Base-by-base conservation (phyloP, 1,140 invertebrate species). In the Antheraea mylitta region DNA sequence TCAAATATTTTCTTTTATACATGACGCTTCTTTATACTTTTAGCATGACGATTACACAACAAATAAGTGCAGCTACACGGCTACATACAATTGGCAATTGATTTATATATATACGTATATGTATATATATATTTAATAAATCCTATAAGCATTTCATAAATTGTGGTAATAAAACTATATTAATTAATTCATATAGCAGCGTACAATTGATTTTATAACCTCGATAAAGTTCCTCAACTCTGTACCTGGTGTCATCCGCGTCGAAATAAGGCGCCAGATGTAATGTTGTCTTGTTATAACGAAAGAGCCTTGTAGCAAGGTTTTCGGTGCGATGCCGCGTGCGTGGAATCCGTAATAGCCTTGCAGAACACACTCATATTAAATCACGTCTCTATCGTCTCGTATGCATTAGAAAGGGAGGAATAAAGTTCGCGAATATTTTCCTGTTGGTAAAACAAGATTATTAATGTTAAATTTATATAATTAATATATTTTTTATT, bases 241-340 rank as follows among this genome's bases (percentile, higher is more conserved):
- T 19, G 36, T 38, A 18, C 13, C 36, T 11, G 42, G 42, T 65
- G 64, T 65, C 64, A 65, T 65, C 64, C 64, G 42, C 62, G 37
- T 36, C 45, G 48, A 58, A 53, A 58, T 66, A 66, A 66, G 53
- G 58, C 67, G 48, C 61, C 42, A 13, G 37, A 63, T 18, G 42
- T 69, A 74, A 67, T 66, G 66, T 71, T 38, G 72, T 73, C 67
- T 67, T 53, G 62, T 76, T 71, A 72, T 60, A 80, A 78, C 77
- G 77, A 78, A 83, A 86, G 77, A 87, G 81, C 85, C 87, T 89
- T 87, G 85, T 77, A 64, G 73, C 85, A 86, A 89, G 87, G 87
- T 80, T 89, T 72, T 76, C 79, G 74, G 74, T 74, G 74, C 71
- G 71, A 69, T 77, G 73, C 67, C 66, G 69, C 83, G 82, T 81